Conservation (phyloP, 1,140 invertebrate species). For the Dendroctonus ponderosae region DNA sequence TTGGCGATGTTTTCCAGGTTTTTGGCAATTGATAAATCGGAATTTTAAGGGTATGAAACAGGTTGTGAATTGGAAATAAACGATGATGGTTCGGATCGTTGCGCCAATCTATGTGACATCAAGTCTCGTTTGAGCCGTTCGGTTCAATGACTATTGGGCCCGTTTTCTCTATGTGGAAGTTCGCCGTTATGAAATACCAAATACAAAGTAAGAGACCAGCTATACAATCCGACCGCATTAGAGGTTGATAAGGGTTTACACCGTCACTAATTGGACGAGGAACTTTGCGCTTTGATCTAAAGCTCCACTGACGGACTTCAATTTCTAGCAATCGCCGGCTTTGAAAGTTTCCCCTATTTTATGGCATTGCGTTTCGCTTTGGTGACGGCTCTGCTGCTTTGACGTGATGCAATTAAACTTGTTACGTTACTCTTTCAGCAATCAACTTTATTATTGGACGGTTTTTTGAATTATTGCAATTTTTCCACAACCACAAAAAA, state of each 20-base stretch:
- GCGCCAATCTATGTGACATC: no score
- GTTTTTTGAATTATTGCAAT: no score
- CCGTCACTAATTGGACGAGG: conserved; percentile 26
- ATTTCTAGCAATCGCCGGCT: conserved; percentile 15
- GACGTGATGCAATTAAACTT: no score
- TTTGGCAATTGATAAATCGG: no score
- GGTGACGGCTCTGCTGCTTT: not conserved
- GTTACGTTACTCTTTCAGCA: no score
- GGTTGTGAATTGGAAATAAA: no score
- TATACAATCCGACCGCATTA: conserved; percentile 26
- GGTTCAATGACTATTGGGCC: conserved; percentile 11
- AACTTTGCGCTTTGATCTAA: conserved; percentile 25
- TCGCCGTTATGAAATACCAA: conserved; percentile 20
- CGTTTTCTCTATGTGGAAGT: not conserved
- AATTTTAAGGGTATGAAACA: no score
- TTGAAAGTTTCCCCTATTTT: conserved; percentile 7
- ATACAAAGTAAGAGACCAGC: conserved; percentile 19
- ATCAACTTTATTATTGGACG: no score
- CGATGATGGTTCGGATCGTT: no score
- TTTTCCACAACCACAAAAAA: no score
- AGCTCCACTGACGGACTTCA: conserved; percentile 19
- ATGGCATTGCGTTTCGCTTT: conserved; percentile 2
- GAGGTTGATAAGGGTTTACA: conserved; percentile 26
- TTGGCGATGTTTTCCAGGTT: not conserved
- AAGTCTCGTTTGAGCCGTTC: not conserved